Conservation (phyloP, 2,113 vertebrate genomes). For the Aspiorhynchus laticeps region DNA sequence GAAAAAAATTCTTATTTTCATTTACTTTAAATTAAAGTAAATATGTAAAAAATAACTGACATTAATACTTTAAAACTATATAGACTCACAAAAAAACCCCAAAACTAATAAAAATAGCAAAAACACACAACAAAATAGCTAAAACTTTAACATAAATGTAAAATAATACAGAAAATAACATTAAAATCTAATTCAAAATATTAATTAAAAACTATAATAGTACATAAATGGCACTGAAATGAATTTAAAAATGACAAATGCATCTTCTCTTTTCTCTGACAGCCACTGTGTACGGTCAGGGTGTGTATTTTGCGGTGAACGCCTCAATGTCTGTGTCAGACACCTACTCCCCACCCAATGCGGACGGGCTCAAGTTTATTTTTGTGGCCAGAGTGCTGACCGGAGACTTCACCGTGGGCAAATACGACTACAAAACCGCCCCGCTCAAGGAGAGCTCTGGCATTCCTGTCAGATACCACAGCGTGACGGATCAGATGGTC, state of each 20-base stretch:
- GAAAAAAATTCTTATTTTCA: neutral
- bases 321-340: conserved; percentile 78
- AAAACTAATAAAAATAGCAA: neutral
- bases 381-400: conserved; percentile 84
- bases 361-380: conserved; percentile 80
- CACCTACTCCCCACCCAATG: conserved; percentile 79
- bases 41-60: neutral
- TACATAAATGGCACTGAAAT: neutral
- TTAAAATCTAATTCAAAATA: neutral
- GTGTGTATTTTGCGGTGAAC: conserved; percentile 86
- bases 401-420: conserved; percentile 76
- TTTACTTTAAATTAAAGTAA: neutral
- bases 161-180: neutral
- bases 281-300: conserved; percentile 84
- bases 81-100: neutral
- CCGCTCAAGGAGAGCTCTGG: conserved; percentile 68
- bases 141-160: neutral
- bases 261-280: conserved; percentile 19
- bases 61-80: neutral
- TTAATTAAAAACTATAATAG: neutral
- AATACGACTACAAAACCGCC: conserved; percentile 73
- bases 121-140: neutral
- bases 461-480: conserved; percentile 79
- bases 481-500: conserved; percentile 75
- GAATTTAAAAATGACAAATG: neutral